Evolutionary conservation across 2,797 vertebrate species (phyloP), one percentile per base, ranked within the genome.

Genomic region (Trachops cirrhosus): DNA sequence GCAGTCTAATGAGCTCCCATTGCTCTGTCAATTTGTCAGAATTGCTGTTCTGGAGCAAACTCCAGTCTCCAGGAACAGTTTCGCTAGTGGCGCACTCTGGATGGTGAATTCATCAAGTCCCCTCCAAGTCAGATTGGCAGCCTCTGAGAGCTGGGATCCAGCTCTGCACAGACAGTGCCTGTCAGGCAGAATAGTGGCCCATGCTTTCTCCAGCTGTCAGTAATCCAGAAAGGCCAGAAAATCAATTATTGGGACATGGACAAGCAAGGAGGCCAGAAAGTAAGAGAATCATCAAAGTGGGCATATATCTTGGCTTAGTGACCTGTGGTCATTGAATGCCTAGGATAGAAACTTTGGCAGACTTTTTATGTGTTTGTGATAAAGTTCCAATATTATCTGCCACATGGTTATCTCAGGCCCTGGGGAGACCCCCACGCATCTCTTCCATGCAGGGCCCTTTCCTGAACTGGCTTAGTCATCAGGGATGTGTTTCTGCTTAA

Each of bases 31-130:
- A 96, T 96, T 96, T 97, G 96, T 97, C 96, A 97, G 91, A 94
- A 93, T 77, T 97, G 89, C 93, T 96, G 67, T 88, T 97, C 84
- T 98, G 97, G 95, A 97, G 93, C 59, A 92, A 95, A 80, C 82
- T 74, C 75, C 89, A 96, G 57, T 73, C 84, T 95, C 86, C 90
- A 96, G 84, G 89, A 97, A 96, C 68, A 97, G 77, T 34, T 89
- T 96, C 6, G 0, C 89, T 37, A 90, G 87, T 86, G 91, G 73
- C 57, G 39, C 78, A 96, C 89, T 71, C 91, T 94, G 91, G 93
- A 92, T 93, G 50, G 74, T 93, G 39, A 86, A 91, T 95, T 88
- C 83, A 92, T 86, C 67, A 95, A 92, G 71, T 29, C 34, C 85
- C 86, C 50, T 89, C 83, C 74, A 91, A 96, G 41, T 77, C 89